Conservation (phyloP, 2,797 vertebrate species). For the Lithobates pipiens region DNA sequence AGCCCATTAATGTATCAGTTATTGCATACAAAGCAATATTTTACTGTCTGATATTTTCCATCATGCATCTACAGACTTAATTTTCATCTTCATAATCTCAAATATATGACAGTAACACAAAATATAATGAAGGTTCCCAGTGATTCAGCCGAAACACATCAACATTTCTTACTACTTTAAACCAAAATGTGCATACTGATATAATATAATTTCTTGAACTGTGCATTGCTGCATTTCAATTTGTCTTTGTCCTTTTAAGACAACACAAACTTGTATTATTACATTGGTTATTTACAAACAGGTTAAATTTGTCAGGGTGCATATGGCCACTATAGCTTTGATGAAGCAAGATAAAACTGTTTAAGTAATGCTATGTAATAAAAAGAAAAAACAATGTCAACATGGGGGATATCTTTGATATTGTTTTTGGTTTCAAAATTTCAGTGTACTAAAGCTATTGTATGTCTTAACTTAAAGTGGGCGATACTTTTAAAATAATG, state of each 20-base stretch:
- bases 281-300: background rate
- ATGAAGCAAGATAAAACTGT: background rate
- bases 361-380: no score
- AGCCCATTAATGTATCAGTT: no score
- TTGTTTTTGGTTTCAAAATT: no score
- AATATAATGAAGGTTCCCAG: slow-evolving; percentile 6
- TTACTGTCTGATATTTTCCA: background rate
- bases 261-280: background rate
- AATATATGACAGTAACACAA: slow-evolving; percentile 23
- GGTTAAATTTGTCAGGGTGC: background rate
- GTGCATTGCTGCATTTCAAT: background rate
- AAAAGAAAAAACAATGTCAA: no score
- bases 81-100: slow-evolving; percentile 20
- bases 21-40: background rate
- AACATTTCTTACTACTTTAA: slow-evolving; percentile 11
- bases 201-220: slow-evolving; percentile 3
- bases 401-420: no score
- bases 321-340: background rate
- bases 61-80: background rate
- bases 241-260: background rate
- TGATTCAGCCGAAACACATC: background rate
- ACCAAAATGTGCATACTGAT: slow-evolving; percentile 20
- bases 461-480: no score
- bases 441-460: no score
- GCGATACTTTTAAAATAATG: no score